phyloP scores from a whole-genome alignment of 2,888 invertebrate species.

The Rhimphoctona megacephalus region DNA sequence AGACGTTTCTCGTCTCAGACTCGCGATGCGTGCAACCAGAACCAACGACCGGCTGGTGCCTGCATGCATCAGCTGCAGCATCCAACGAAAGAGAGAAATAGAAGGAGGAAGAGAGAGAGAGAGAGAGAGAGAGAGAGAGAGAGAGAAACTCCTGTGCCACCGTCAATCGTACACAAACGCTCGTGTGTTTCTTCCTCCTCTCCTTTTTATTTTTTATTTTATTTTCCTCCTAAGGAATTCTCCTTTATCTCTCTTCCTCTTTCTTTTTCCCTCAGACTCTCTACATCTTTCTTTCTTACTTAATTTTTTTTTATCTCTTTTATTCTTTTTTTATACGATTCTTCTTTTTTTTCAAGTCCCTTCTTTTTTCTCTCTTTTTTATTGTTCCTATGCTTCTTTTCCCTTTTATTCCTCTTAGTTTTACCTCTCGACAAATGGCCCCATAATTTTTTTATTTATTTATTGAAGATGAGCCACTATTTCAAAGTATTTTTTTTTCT shows the following conservation, averaged over 20 bases:
- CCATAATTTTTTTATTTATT: neutral
- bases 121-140: neutral
- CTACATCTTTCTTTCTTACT: neutral
- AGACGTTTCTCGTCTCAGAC: conserved; percentile 54
- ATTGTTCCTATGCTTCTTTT: conserved; percentile 2
- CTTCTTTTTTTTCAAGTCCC: neutral
- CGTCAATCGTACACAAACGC: conserved; percentile 39
- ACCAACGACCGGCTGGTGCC: conserved; percentile 54
- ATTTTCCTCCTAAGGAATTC: conserved; percentile 66
- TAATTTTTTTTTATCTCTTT: neutral
- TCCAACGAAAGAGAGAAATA: conserved; percentile 17
- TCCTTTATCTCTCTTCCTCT: neutral
- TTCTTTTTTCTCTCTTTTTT: neutral
- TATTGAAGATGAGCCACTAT: neutral
- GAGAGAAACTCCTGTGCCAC: conserved; percentile 1
- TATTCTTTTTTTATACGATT: too few species aligned
- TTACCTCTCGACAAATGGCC: neutral
- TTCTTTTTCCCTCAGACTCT: neutral
- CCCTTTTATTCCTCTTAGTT: neutral
- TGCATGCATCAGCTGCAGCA: conserved; percentile 59
- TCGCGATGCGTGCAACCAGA: conserved; percentile 60
- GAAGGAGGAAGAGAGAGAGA: neutral
- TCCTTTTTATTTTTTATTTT: conserved; percentile 69
- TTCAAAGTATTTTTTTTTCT: neutral
- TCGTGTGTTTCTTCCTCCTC: conserved; percentile 34